A percentile compares a stretch with the other conserved stretches of the same genome.
These are phyloP conservation scores for Drosophila kuntzei DNA, from an alignment of 2,888 invertebrate species.

Conservation along the genomic window DNA sequence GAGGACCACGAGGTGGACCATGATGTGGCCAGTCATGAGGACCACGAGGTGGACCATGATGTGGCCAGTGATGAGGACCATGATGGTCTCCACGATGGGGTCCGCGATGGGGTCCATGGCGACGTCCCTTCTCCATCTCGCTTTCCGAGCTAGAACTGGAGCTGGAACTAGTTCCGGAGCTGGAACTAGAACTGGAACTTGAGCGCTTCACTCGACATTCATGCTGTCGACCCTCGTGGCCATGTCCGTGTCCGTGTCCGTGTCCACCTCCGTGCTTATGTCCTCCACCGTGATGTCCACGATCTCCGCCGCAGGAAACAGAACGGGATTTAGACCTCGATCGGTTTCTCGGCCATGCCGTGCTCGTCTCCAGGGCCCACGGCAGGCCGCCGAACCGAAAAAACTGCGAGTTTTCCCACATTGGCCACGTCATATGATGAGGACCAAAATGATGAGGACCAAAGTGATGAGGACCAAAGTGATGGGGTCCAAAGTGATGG, in stretches of 20 bases:
- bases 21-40: constrained; percentile 10
- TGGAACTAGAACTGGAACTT: constrained; percentile 27
- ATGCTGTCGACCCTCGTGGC: constrained; percentile 55
- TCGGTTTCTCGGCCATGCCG: constrained; percentile 34
- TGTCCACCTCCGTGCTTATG: constrained; percentile 10
- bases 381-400: constrained; percentile 69
- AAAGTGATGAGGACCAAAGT: constrained; percentile 34
- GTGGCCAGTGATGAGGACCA: constrained; percentile 4
- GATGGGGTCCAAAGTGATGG: constrained; percentile 42
- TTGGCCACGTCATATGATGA: constrained; percentile 21
- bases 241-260: constrained; percentile 65
- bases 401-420: constrained; percentile 55
- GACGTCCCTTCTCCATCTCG: constrained; percentile 14
- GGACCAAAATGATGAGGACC: constrained; percentile 32
- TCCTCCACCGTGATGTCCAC: constrained; percentile 30
- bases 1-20: constrained; percentile 6
- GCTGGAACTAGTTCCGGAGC: constrained; percentile 40
- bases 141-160: constrained; percentile 35
- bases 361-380: constrained; percentile 51
- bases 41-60: constrained; percentile 13
- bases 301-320: constrained; percentile 11
- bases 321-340: constrained; percentile 47
- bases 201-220: constrained; percentile 57
- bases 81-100: constrained; percentile 18
- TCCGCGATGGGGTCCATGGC: constrained; percentile 8